Base-by-base conservation (phyloP, 2,888 invertebrate species). In the Eupithecia abbreviata region DNA sequence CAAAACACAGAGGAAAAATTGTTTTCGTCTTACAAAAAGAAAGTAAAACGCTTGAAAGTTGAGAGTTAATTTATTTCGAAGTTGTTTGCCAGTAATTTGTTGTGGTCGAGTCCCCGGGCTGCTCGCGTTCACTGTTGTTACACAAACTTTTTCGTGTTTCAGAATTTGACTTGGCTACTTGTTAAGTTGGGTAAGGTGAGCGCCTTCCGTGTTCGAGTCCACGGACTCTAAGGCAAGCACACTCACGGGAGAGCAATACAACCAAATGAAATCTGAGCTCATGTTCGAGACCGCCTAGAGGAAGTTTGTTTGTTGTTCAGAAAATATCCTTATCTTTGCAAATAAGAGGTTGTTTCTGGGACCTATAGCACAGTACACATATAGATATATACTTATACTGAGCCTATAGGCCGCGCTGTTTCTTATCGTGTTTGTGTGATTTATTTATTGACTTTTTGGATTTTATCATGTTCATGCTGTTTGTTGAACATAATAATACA, bases 31-130 rank as follows among this genome's bases (percentile, higher is more conserved):
- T 87, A 89, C 89, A 90, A 89, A 92, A 91, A 68, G 90, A 91
- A 92, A 91, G 91, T 90, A 91, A 91, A 93, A 93, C 91, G 91
- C 90, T 93, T 90, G 89, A 92, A 93, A 93, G 92, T 93, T 90
- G 93, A 89, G 92, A 93, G 92, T 92, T 93, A 93, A 94, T 94
- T 94, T 93, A 93, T 93, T 93, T 93, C 88, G 89, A 93, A 93
- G 93, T 94, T 93, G 93, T 94, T 94, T 92, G 92, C 90, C 90
- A 90, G 93, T 93, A 93, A 93, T 93, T 93, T 93, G 93, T 92
- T 93, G 93, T 89, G 93, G 92, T 90, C 88, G 87, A 88, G 90
- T 92, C 92, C 92, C 88, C 85, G 79, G 91, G 90, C 90, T 88
- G 89, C 86, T 84, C 86, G 89, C 89, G 89, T 87, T 89, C 85